These are phyloP conservation scores for Antennarius maculatus DNA, from an alignment of 2,797 vertebrate genomes.

Conservation along the genomic window DNA sequence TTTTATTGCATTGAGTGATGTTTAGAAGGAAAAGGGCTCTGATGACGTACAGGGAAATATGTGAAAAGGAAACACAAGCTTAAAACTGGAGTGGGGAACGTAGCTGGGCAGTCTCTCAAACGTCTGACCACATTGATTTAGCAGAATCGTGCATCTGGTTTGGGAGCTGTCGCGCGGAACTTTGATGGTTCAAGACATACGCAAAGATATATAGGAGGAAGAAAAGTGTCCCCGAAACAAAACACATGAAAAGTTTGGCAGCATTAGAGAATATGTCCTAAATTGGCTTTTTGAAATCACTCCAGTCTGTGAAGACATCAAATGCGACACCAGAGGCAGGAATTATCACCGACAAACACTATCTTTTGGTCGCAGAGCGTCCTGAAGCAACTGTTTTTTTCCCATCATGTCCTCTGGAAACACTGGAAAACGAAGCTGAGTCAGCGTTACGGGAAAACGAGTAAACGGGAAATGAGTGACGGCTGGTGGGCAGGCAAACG, in stretches of 20 bases:
- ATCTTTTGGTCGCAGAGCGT: slow-evolving; percentile 27
- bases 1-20: slow-evolving; percentile 31
- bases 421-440: slow-evolving; percentile 15
- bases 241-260: slow-evolving; percentile 33
- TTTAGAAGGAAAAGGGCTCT: slow-evolving; percentile 18
- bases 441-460: not conserved
- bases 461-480: not conserved
- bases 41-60: slow-evolving; percentile 19
- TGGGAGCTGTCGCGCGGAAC: slow-evolving; percentile 29
- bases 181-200: slow-evolving; percentile 50
- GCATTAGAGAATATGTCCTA: slow-evolving; percentile 30
- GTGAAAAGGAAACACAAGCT: slow-evolving; percentile 27
- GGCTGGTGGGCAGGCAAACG: slow-evolving; percentile 20
- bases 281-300: slow-evolving; percentile 48
- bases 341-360: slow-evolving; percentile 35
- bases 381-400: slow-evolving; percentile 8
- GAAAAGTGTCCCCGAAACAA: slow-evolving; percentile 12
- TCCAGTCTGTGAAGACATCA: slow-evolving; percentile 25
- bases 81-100: slow-evolving; percentile 48
- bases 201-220: slow-evolving; percentile 3
- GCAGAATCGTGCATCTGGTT: slow-evolving; percentile 45
- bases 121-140: slow-evolving; percentile 59
- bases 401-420: slow-evolving; percentile 36
- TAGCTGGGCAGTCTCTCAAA: slow-evolving; percentile 26
- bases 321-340: slow-evolving; percentile 27